Percentiles rank a stretch among this genome's conserved stretches.
Evolutionary conservation across 2,797 vertebrate genomes (phyloP).

Genomic region (Thunnus albacares): DNA sequence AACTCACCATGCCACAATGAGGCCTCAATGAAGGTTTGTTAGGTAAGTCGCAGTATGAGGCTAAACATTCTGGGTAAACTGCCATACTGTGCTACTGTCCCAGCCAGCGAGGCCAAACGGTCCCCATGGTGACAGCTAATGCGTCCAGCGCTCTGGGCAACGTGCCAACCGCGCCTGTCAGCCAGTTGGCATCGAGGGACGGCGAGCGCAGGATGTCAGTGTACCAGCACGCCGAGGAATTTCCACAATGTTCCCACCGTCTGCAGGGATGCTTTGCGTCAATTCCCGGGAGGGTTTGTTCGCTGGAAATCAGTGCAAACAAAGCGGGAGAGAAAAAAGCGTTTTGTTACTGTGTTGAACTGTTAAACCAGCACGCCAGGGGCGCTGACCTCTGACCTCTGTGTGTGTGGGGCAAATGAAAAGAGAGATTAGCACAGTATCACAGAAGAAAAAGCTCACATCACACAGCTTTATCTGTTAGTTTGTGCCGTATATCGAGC

Average conservation of each 20-base stretch:
- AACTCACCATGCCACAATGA: constrained; percentile 23
- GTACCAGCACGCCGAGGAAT: constrained; percentile 65
- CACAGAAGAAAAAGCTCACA: background rate
- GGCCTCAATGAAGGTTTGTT: constrained; percentile 40
- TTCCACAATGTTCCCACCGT: constrained; percentile 67
- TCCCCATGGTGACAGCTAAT: constrained; percentile 72
- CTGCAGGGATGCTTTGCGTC: constrained; percentile 35
- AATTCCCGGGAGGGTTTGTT: background rate
- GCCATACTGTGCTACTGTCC: constrained; percentile 60
- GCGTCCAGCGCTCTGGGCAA: constrained; percentile 59
- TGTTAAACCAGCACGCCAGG: background rate
- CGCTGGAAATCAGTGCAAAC: constrained; percentile 4
- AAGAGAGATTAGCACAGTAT: background rate
- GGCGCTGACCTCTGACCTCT: constrained; percentile 42
- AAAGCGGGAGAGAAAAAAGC: constrained; percentile 28
- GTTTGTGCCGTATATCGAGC: background rate
- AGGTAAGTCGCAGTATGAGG: constrained; percentile 61
- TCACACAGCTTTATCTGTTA: background rate
- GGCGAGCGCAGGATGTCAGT: constrained; percentile 41
- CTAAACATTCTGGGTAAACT: constrained; percentile 60
- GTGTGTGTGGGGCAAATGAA: background rate
- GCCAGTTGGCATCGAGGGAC: constrained; percentile 62
- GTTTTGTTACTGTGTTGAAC: constrained; percentile 2
- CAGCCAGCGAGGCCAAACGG: constrained; percentile 46
- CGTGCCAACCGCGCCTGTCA: constrained; percentile 54